Evolutionary conservation across 2,888 invertebrate genomes (phyloP), one percentile per base, ranked within the genome.

Genomic region (Chrysina gloriosa): DNA sequence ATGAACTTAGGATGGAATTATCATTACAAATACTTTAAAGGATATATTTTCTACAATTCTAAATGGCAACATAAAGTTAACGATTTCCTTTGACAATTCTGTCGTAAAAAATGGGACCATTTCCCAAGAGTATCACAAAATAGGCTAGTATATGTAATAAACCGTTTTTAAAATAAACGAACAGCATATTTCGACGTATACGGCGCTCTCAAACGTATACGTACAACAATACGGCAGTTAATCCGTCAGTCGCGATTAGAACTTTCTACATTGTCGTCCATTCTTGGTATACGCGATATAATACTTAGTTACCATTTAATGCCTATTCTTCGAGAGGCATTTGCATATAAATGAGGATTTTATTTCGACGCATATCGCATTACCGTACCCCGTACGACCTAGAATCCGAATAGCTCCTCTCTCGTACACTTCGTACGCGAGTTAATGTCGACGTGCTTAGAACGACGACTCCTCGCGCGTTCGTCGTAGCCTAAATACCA

Each of bases 271-370:
- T 61, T 61, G 58, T 61, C 25, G 19, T 27, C 58, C 58, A 16
- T 25, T 45, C 42, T 61, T 31, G 31, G 31, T 31, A 14, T 31
- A 52, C 19, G n/a, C 31, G 19, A 16, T 16, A 52, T 52, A 52
- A 16, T 19, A 7, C 52, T 31, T 29, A 31, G 31, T 42, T 61
- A 27, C 58, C 58, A 45, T 14, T 61, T 61, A 61, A 61, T 61
- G 25, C 58, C 58, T 19, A 42, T 61, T 61, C 58, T 61, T 42
- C 58, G 42, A 14, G n/a, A 7, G 42, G 42, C 36, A 61, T 61
- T 61, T 61, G 58, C 58, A 61, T 61, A 61, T 61, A 61, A 61
- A 61, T 42, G 58, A 61, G 58, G 58, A 61, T 45, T 61, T 61
- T 42, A 61, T 61, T 61, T 61, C 27, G 29, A 61, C 58, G 58